phyloP scores from a whole-genome alignment of 2,113 vertebrate genomes.

The Orthonyx spaldingii region DNA sequence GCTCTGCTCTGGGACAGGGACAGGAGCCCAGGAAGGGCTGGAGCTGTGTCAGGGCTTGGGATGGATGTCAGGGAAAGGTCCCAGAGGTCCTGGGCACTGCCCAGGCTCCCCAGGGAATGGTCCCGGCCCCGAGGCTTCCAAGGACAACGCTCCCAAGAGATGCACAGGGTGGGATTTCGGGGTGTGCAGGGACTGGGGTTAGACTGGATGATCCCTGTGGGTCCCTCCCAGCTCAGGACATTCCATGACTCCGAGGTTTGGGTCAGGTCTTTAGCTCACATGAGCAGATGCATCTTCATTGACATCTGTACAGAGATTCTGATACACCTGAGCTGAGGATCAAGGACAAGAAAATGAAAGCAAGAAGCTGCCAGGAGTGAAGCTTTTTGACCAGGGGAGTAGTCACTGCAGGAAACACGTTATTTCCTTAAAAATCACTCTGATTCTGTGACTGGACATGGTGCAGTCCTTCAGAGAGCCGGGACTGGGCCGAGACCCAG shows the following conservation, averaged over 20 bases:
- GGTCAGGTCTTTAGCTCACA: not conserved
- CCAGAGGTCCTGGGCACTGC: not conserved
- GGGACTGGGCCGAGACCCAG: not conserved
- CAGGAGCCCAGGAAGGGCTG: too few species aligned
- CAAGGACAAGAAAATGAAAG: not conserved
- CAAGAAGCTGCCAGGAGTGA: not conserved
- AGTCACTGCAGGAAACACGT: not conserved
- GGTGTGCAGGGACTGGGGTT: not conserved
- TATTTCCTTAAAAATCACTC: not conserved
- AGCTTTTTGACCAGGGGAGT: not conserved
- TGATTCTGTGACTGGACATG: too few species aligned
- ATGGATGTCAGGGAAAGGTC: not conserved
- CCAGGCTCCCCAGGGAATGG: not conserved
- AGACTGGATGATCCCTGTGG: not conserved
- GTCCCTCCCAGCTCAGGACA: not conserved
- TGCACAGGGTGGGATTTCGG: not conserved
- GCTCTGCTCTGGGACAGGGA: too few species aligned
- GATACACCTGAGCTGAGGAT: not conserved
- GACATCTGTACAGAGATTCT: not conserved
- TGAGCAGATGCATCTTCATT: not conserved
- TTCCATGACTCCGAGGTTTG: not conserved
- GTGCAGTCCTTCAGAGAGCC: not conserved
- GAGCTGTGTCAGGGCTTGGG: not conserved
- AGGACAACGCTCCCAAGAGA: not conserved
- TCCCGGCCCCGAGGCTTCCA: not conserved